Evolutionary conservation across 2,888 invertebrate species (phyloP).

Genomic region (Ophion costatus): DNA sequence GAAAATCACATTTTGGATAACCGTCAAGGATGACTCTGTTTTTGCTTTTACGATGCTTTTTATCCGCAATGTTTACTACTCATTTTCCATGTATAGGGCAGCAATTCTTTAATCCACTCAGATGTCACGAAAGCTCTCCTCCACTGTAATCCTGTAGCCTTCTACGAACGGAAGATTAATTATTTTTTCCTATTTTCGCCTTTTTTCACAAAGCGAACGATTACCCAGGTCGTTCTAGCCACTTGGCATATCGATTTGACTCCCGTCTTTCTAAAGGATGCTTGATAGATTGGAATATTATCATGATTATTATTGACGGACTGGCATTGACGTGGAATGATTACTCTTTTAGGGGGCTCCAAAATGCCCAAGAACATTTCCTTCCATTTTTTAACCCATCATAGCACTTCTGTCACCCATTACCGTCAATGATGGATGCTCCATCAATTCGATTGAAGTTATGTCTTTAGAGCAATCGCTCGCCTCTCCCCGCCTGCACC

Average conservation of each 20-base stretch:
- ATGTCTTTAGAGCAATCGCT: neutral
- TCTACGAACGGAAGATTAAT: neutral
- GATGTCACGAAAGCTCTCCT: too few relatives aligned
- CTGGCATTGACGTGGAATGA: slow-evolving; percentile 59
- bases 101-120: too few relatives aligned
- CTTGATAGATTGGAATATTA: slow-evolving; percentile 14
- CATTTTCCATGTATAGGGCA: too few relatives aligned
- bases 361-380: neutral
- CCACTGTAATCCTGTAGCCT: too few relatives aligned
- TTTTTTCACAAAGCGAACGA: neutral
- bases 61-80: too few relatives aligned
- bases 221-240: neutral
- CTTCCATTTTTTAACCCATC: slow-evolving; percentile 17
- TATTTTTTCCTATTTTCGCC: neutral
- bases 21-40: too few relatives aligned
- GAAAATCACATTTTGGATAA: too few relatives aligned
- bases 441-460: slow-evolving; percentile 47
- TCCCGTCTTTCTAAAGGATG: neutral
- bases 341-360: slow-evolving; percentile 31
- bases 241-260: slow-evolving; percentile 11
- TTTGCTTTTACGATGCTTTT: too few relatives aligned
- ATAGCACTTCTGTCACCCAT: slow-evolving; percentile 23
- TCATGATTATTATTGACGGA: slow-evolving; percentile 24
- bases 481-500: neutral
- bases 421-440: slow-evolving; percentile 48